Base-by-base conservation (phyloP, 2,888 invertebrate genomes). In the Pemphredon lugubris region DNA sequence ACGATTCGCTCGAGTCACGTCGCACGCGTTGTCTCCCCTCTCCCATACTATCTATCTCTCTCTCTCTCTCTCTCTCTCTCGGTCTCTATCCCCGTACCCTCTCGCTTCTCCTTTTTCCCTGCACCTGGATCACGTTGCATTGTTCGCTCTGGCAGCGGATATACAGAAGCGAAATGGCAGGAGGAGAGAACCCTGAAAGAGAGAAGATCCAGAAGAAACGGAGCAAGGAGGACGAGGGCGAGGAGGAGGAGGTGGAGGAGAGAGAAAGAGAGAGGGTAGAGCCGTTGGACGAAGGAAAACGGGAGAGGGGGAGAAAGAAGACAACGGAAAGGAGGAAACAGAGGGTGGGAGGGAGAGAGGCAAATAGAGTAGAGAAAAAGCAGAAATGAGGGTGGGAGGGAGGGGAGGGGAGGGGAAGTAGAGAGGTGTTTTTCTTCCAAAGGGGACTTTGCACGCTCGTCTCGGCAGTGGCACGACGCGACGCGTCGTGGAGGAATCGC, bases 381-480 rank as follows among this genome's bases (percentile, higher is more conserved):
- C 37, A 61, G 54, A 54, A 40, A 64, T 51, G 64, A 48, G 69
- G 30, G 40, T 3, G 34, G 48, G 66, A 40, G 47, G 26, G 44
- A 68, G 64, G 69, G 47, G 9, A 13, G 48, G n/a, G 32, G 16
- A 32, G 7, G 23, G 40, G 53, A 40, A n/a, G 9, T 5, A 50
- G 65, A 65, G 61, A 80, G 61, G 64, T 79, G 79, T 82, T 82
- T 82, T 82, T 82, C 82, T 82, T 79, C 65, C 75, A 67, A 75
- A 70, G 74, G 73, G 68, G 64, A 76, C 74, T 82, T 81, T 79
- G 83, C 75, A 79, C 81, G 77, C 69, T 81, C 77, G 78, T 80
- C 79, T 77, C 73, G 68, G 69, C 77, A 80, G 70, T 53, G 73
- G 75, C 80, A 78, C 68, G 66, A 73, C 72, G 69, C 76, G n/a